Evolutionary conservation across 2,113 vertebrate genomes (phyloP), one percentile per base, ranked within the genome.

Genomic region (Cyphomyrus discorhynchus): DNA sequence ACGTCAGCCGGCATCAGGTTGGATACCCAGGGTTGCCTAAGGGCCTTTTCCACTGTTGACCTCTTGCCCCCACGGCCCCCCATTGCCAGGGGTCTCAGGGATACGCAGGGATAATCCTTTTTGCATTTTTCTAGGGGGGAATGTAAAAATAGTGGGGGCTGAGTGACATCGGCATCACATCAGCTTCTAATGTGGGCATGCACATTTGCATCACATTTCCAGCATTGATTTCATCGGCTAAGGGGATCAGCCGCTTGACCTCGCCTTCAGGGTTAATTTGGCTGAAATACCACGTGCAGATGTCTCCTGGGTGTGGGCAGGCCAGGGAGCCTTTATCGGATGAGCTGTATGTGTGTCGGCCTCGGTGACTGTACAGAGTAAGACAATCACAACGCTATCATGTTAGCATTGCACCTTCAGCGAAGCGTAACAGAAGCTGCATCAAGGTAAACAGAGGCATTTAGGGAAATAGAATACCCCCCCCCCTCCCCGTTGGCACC

Each of bases 181-280:
- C 87, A 90, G 88, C 74, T 89, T 90, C 91, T 88, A 89, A 90
- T 89, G 88, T 90, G 50, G 85, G 82, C 15, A 49, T 52, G 45
- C 35, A 90, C 35, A 87, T 46, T 24, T 89, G 91, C 92, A 90
- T 94, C 94, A 93, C 89, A 90, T 95, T 95, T 93, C 87, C 90
- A 92, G 93, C 91, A 89, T 94, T 88, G 89, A 91, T 95, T 94
- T 94, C 92, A 94, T 89, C 88, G 91, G 50, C 89, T 92, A 91
- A 94, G 90, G 92, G 91, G 94, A 95, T 95, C 94, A 95, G 92
- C 91, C 88, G 92, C 92, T 91, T 92, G 91, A 95, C 93, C 91
- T 89, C 50, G 8, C 91, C 93, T 90, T 90, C 90, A 83, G 91
- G 89, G 90, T 90, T 83, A 90, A 90, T 91, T 90, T 82, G 27